A percentile compares a stretch with the other conserved stretches of the same genome.
Conservation (phyloP, 2,888 invertebrate genomes). For the Tyria jacobaeae region DNA sequence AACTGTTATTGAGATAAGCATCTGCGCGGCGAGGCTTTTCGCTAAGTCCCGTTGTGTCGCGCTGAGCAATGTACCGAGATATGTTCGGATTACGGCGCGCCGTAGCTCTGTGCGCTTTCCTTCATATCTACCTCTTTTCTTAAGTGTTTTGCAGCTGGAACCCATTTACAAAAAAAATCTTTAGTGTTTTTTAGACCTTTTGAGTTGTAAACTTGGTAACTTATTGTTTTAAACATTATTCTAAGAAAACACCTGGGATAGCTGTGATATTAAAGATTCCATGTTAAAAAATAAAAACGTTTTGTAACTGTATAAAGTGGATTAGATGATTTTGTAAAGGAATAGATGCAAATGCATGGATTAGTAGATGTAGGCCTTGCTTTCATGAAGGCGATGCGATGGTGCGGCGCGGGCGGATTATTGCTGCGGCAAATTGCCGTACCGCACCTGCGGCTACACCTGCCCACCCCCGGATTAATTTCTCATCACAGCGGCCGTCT, state of each 20-base stretch:
- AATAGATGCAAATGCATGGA: constrained; percentile 59
- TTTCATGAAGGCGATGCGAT: constrained; percentile 44
- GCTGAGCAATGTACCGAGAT: constrained; percentile 84
- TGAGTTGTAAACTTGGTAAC: constrained; percentile 45
- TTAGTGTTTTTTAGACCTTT: constrained; percentile 39
- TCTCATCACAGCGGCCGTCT: constrained; percentile 80
- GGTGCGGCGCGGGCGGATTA: constrained; percentile 48
- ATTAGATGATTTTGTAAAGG: constrained; percentile 38
- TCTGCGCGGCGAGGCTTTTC: constrained; percentile 83
- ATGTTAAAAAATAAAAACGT: constrained; percentile 25
- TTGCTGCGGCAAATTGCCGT: constrained; percentile 70
- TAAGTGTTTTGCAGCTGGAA: constrained; percentile 78
- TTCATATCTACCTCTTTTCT: constrained; percentile 74
- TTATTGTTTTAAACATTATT: constrained; percentile 35
- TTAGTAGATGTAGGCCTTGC: constrained; percentile 43
- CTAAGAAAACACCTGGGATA: constrained; percentile 9
- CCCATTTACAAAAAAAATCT: constrained; percentile 63
- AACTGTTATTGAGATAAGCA: constrained; percentile 87
- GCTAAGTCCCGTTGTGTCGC: constrained; percentile 85
- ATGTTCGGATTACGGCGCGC: constrained; percentile 81
- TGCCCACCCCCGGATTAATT: constrained; percentile 81
- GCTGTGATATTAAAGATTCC: background rate
- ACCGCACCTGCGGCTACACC: constrained; percentile 75
- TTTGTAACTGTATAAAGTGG: constrained; percentile 35
- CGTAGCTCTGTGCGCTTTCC: constrained; percentile 67